Evolutionary conservation across 2,113 vertebrate species (phyloP).

Genomic region (Ageneiosus marmoratus): DNA sequence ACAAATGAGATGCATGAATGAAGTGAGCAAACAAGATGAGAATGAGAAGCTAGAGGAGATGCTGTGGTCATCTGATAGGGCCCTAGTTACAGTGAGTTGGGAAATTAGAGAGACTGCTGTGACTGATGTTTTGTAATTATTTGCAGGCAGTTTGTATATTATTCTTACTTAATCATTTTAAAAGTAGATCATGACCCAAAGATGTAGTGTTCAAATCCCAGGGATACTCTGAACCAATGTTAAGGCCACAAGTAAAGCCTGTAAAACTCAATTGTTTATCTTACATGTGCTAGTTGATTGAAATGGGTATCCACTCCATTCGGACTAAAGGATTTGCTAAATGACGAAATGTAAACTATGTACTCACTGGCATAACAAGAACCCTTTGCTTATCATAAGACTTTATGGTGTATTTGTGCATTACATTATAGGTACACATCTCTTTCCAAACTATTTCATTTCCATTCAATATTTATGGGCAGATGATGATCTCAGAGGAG

Average conservation of each 20-base stretch:
- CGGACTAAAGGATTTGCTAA: neutral
- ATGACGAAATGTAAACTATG: neutral
- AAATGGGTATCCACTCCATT: neutral
- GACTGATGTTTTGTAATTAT: neutral
- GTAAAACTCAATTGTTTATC: neutral
- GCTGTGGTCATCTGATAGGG: neutral
- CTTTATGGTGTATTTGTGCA: slow-evolving; percentile 55
- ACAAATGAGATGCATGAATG: slow-evolving; percentile 47
- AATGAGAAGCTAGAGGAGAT: slow-evolving; percentile 7
- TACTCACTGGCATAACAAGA: neutral
- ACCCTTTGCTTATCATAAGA: neutral
- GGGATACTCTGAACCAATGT: neutral
- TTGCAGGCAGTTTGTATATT: neutral
- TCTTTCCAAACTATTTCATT: slow-evolving; percentile 62
- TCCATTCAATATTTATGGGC: slow-evolving; percentile 71
- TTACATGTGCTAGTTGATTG: neutral
- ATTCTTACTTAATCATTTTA: neutral
- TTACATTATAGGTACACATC: slow-evolving; percentile 55
- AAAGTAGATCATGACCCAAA: neutral
- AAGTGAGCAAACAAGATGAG: slow-evolving; percentile 38
- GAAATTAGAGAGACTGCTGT: neutral
- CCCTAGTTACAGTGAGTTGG: no score
- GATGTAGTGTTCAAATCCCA: neutral
- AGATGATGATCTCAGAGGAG: slow-evolving; percentile 40
- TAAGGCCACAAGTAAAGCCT: neutral